Evolutionary conservation across 2,888 invertebrate species (phyloP).

Genomic region (Cybosia mesomella): DNA sequence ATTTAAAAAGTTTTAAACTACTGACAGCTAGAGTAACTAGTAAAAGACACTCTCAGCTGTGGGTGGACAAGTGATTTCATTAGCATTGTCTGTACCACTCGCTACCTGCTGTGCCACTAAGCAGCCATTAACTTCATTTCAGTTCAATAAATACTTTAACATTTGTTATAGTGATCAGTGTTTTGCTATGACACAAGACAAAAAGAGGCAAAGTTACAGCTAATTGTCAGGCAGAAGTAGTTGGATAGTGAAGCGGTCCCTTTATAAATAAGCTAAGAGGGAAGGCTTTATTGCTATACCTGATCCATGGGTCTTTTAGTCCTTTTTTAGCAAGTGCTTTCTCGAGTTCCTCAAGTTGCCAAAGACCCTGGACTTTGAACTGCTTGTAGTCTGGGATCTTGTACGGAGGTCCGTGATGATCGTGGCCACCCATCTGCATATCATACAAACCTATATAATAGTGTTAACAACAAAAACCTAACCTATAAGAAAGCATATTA

Average conservation of each 20-base stretch:
- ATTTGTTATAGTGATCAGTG: too few relatives aligned
- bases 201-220: not conserved
- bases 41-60: not conserved
- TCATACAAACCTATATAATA: conserved; percentile 15
- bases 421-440: conserved; percentile 65
- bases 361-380: conserved; percentile 91
- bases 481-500: conserved; percentile 55
- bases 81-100: too few relatives aligned
- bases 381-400: conserved; percentile 90
- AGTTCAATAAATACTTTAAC: too few relatives aligned
- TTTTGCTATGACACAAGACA: not conserved
- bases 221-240: not conserved
- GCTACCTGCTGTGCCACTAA: too few relatives aligned
- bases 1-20: not conserved
- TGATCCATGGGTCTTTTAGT: conserved; percentile 94
- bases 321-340: conserved; percentile 90
- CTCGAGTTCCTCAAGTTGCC: conserved; percentile 88
- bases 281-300: conserved; percentile 78
- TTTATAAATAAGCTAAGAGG: not conserved
- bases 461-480: conserved; percentile 46
- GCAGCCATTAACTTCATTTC: too few relatives aligned
- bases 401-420: conserved; percentile 84
- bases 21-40: not conserved
- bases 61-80: too few relatives aligned
- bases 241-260: not conserved